Evolutionary conservation across 2,113 vertebrate species (phyloP).

Genomic region (Platanista minor): DNA sequence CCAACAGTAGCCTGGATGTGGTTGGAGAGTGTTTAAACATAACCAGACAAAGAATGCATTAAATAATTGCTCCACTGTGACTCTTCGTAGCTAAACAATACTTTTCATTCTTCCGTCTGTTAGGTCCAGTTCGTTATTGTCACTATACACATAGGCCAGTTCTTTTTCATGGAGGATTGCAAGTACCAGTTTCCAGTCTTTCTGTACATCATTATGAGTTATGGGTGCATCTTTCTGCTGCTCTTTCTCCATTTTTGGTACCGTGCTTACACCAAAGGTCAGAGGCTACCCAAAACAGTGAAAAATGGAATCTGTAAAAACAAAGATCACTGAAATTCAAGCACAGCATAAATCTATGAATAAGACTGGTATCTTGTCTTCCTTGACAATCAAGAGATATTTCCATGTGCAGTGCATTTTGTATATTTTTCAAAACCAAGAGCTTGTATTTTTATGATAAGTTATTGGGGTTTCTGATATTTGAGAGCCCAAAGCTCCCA

Average conservation of each 20-base stretch:
- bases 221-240: conserved; percentile 91
- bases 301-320: conserved; percentile 82
- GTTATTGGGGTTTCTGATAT: conserved; percentile 80
- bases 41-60: background rate
- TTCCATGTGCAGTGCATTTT: conserved; percentile 78
- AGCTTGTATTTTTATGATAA: conserved; percentile 83
- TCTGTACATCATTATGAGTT: conserved; percentile 91
- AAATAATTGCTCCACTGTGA: background rate
- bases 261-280: conserved; percentile 94
- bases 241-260: conserved; percentile 99
- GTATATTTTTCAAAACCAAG: conserved; percentile 79
- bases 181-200: conserved; percentile 93
- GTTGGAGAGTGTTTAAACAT: background rate
- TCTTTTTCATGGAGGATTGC: conserved; percentile 94
- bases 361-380: conserved; percentile 67
- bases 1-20: background rate
- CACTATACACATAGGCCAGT: conserved; percentile 91
- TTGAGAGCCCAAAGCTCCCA: conserved; percentile 10
- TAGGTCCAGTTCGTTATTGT: conserved; percentile 94
- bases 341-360: background rate
- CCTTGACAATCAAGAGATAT: conserved; percentile 81
- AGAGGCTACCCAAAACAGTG: conserved; percentile 89
- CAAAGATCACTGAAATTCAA: conserved; percentile 85
- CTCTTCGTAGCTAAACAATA: conserved; percentile 8
- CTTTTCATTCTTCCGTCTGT: conserved; percentile 66